Conservation (phyloP, 1,140 invertebrate genomes). For the Drosophila virilis region DNA sequence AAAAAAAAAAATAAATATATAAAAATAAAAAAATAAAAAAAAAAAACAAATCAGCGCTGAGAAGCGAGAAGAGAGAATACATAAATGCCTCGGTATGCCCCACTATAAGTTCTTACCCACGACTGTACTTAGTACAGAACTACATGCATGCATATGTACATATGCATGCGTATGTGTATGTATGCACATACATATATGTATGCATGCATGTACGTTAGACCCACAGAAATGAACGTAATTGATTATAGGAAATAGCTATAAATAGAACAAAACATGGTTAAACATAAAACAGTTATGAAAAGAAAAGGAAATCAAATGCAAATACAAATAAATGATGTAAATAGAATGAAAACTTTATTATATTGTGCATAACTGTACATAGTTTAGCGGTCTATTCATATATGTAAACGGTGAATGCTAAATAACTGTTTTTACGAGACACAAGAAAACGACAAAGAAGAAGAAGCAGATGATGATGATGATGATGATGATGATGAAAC, state of each 20-base stretch:
- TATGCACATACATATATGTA: background rate
- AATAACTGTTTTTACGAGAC: too few relatives aligned
- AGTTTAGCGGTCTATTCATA: too few relatives aligned
- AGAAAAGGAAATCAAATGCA: too few relatives aligned
- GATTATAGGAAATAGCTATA: constrained; percentile 5
- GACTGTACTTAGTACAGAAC: constrained; percentile 38
- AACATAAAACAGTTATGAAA: too few relatives aligned
- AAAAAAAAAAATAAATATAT: constrained; percentile 13
- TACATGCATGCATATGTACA: constrained; percentile 8
- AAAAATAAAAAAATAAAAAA: background rate
- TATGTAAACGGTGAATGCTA: too few relatives aligned
- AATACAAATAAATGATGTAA: too few relatives aligned
- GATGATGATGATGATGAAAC: too few relatives aligned
- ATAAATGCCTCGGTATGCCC: constrained; percentile 42
- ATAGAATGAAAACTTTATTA: too few relatives aligned
- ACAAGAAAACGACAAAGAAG: background rate
- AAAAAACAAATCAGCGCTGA: background rate
- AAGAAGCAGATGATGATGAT: too few relatives aligned
- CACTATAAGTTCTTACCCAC: constrained; percentile 46
- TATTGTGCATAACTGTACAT: too few relatives aligned
- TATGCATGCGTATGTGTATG: too few relatives aligned
- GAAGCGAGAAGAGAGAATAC: constrained; percentile 15
- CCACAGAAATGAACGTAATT: constrained; percentile 27
- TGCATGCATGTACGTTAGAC: constrained; percentile 37
- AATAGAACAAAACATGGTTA: constrained; percentile 12